Percentiles rank a stretch among this genome's conserved stretches.
phyloP scores from a whole-genome alignment of 2,797 vertebrate genomes.

The Phaenicophaeus curvirostris region DNA sequence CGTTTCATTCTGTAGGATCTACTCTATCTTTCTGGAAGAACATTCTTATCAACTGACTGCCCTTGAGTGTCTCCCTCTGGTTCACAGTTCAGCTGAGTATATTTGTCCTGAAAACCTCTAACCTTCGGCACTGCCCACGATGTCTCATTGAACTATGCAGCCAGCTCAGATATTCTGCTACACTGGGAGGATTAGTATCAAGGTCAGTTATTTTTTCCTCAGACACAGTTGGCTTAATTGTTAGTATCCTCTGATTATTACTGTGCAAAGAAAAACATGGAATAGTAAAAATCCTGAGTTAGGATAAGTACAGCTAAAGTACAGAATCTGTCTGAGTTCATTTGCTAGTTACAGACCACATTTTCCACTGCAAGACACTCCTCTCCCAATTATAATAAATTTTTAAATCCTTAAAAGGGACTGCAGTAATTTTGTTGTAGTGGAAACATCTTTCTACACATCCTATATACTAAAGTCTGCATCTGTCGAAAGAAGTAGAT shows the following conservation, averaged over 20 bases:
- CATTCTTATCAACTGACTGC: not conserved
- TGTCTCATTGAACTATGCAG: not conserved
- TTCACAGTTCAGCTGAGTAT: not conserved
- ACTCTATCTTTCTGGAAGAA: not conserved
- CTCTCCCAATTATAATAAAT: not conserved
- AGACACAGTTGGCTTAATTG: not conserved
- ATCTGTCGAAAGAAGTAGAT: not conserved
- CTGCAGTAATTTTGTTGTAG: not conserved
- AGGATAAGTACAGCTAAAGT: not conserved
- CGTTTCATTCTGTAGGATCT: not conserved
- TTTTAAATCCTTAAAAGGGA: not conserved
- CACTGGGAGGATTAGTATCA: not conserved
- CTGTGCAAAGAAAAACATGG: not conserved
- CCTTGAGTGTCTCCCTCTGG: not conserved
- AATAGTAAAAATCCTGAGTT: not conserved
- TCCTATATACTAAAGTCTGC: not conserved
- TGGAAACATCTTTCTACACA: not conserved
- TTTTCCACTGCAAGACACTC: not conserved
- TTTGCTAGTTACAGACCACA: not conserved
- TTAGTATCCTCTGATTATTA: not conserved
- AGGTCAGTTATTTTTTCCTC: not conserved
- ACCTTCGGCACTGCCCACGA: not conserved
- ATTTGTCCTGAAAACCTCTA: not conserved
- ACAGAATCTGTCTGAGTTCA: not conserved
- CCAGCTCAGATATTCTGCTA: not conserved